phyloP scores from a whole-genome alignment of 2,113 vertebrate species.

The Coreoperca whiteheadi region DNA sequence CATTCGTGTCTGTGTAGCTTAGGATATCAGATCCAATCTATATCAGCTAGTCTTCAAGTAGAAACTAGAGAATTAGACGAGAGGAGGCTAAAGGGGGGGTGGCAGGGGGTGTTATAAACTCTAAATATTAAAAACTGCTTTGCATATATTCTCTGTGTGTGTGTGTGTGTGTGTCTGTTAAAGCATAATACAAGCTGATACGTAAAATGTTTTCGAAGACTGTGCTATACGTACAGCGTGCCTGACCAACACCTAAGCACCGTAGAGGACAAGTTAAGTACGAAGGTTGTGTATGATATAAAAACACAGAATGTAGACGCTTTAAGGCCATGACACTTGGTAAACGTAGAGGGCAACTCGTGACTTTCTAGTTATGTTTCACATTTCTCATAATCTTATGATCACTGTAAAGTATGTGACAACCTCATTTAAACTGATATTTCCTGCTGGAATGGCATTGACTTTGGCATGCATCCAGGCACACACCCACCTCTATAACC shows the following conservation, averaged over 20 bases:
- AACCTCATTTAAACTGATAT: background rate
- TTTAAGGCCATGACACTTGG: background rate
- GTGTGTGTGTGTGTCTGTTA: background rate
- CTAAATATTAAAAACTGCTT: constrained; percentile 1
- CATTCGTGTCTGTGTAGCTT: background rate
- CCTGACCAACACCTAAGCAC: background rate
- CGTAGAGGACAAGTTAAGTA: background rate
- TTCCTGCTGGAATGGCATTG: background rate
- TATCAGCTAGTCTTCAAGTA: constrained; percentile 18
- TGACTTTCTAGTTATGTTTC: background rate
- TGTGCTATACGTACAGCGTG: background rate
- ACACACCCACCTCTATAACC: background rate
- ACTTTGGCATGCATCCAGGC: background rate
- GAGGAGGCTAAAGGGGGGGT: constrained; percentile 5
- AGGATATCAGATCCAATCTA: constrained; percentile 16
- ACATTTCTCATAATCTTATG: background rate
- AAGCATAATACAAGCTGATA: background rate
- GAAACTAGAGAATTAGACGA: constrained; percentile 6
- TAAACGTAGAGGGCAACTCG: background rate
- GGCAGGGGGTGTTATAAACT: background rate
- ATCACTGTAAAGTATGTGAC: no score
- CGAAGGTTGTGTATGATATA: background rate
- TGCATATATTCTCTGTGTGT: background rate
- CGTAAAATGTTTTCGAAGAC: background rate
- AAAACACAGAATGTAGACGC: background rate